These are phyloP conservation scores for Pseudococcus jackbeardsleyi DNA, from an alignment of 2,888 invertebrate species.

Conservation along the genomic window DNA sequence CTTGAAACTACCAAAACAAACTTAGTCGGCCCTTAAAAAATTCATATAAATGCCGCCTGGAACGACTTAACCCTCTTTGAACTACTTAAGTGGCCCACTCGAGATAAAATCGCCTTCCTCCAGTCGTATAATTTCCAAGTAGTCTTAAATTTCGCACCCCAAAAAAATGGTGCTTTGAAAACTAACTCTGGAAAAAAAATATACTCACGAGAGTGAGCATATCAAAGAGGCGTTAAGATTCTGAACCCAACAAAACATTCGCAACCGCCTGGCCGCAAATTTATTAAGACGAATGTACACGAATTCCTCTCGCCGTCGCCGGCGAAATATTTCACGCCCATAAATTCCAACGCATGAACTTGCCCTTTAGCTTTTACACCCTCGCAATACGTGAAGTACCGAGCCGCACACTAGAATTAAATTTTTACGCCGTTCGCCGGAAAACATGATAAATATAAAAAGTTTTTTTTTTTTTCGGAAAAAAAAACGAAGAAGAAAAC, in stretches of 20 bases:
- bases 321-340: constrained; percentile 27
- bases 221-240: constrained; percentile 18
- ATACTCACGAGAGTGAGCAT: neutral
- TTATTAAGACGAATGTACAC: constrained; percentile 40
- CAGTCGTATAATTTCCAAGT: neutral
- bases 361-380: constrained; percentile 37
- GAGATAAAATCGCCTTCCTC: neutral
- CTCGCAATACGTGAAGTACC: constrained; percentile 14
- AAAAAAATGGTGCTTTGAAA: neutral
- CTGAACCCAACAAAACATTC: constrained; percentile 2
- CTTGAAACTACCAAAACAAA: neutral
- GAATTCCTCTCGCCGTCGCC: constrained; percentile 5
- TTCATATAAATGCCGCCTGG: neutral
- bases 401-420: neutral
- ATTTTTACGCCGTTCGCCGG: constrained; percentile 21
- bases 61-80: neutral
- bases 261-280: constrained; percentile 20
- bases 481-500: constrained; percentile 14
- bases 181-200: neutral
- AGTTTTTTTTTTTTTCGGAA: constrained; percentile 5
- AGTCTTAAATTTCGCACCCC: neutral
- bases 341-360: constrained; percentile 34
- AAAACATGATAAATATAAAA: constrained; percentile 17
- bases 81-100: neutral
- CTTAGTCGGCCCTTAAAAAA: neutral